Evolutionary conservation across 2,797 vertebrate genomes (phyloP), one percentile per base, ranked within the genome.

Genomic region (Halcyon leucocephala): DNA sequence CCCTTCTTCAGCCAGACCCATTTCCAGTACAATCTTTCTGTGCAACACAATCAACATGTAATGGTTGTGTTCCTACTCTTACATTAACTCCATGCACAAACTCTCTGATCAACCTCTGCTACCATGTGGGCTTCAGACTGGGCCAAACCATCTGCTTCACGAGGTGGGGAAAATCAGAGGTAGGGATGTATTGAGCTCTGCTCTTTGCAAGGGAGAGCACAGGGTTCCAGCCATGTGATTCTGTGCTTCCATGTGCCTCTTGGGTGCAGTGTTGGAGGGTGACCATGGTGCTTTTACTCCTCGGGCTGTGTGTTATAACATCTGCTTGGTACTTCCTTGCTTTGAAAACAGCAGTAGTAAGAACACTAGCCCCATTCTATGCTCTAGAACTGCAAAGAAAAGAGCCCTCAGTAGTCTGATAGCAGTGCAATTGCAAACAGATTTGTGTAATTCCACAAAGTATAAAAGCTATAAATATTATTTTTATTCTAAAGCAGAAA

Each of bases 401-500:
- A 70, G 79, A 92, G 28, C 9, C 48, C 29, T 24, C 35, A 15
- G 25, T 51, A 66, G 54, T n/a, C 70, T 65, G 81, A 78, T 20
- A 87, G 54, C 61, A 83, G 28, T 69, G 69, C 44, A 42, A 88
- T 29, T 82, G 39, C 65, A 91, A 71, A 79, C 13, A 65, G 29
- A 48, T 88, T 91, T 61, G 24, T 55, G 6, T 52, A 69, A 89
- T 86, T 81, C 33, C 39, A n/a, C 29, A 14, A 91, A 81, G 28
- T 37, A 49, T 52, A 57, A 14, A 74, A 89, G 10, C 44, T 64
- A 44, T 77, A 86, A 84, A 70, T 94, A 78, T 16, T 48, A 35
- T 41, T 6, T 79, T 91, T 90, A 57, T 67, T 82, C 41, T 92
- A 65, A 93, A 82, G 24, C 82, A 92, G 37, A 76, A 64, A 77